A percentile compares a stretch with the other conserved stretches of the same genome.
These are phyloP conservation scores for Lepidocyrtinus sp. DNA, from an alignment of 2,888 invertebrate genomes.

Conservation along the genomic window DNA sequence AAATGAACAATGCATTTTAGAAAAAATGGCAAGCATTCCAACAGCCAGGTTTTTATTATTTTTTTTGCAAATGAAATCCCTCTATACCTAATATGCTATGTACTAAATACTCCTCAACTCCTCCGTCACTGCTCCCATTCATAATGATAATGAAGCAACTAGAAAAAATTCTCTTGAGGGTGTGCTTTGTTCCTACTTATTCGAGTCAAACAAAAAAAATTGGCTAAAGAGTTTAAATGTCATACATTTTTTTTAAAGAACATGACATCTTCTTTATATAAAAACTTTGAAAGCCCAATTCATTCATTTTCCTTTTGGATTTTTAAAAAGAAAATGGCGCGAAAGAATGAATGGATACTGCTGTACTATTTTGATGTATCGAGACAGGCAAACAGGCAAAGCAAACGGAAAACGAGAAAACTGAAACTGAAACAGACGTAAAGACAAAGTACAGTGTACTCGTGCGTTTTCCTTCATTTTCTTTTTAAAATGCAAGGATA, in stretches of 20 bases:
- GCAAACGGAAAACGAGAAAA: too few species aligned
- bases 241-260: not conserved
- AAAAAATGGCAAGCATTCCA: constrained; percentile 42
- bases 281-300: not conserved
- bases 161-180: too few species aligned
- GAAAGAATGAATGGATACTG: not conserved
- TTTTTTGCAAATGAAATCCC: constrained; percentile 12
- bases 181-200: too few species aligned
- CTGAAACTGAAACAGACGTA: too few species aligned
- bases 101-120: too few species aligned
- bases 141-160: not conserved
- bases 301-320: not conserved
- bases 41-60: not conserved
- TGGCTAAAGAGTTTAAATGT: not conserved
- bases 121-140: constrained; percentile 1
- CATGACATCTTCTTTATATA: constrained; percentile 1
- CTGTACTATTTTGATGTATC: too few species aligned
- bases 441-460: too few species aligned
- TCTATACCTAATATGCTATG: too few species aligned
- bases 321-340: not conserved
- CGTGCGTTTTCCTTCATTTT: not conserved
- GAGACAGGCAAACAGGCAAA: too few species aligned
- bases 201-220: not conserved
- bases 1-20: constrained; percentile 27
- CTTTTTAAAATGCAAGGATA: constrained; percentile 9